Base-by-base conservation (phyloP, 2,113 vertebrate genomes). In the Trogon melanurus region DNA sequence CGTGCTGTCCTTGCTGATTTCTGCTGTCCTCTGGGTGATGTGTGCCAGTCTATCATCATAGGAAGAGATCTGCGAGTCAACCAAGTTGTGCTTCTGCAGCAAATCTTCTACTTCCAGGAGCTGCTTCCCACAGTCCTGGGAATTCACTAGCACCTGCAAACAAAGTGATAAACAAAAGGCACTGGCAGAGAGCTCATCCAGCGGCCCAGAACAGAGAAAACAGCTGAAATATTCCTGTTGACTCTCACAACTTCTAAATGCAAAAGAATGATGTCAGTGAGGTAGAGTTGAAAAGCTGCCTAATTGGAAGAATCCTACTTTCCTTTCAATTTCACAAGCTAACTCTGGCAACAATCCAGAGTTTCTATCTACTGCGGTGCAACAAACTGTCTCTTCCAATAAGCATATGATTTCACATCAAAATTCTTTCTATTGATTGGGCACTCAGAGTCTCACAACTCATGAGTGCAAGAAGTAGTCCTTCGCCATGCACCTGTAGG, bases 11-110 rank as follows among this genome's bases (percentile, higher is more conserved):
- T 96, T 97, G 64, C 93, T 96, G 89, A 97, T 90, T 93, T 95
- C 96, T 32, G 97, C 72, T 5, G 97, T 96, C 76, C 86, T 96
- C 71, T 89, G 94, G 67, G 95, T 97, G 76, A 99, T 98, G 25
- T 93, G 69, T 38, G 38, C 84, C 92, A 99, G 76, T 20, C 96
- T 98, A 66, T 98, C 98, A n/a, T 97, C 98, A 10, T 98, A 98
- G 51, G 98, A 97, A 4, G 96, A 98, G 94, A 99, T 98, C 92
- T 98, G 99, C 0, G 98, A 97, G 78, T 99, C 98, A 90, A 99
- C 64, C 54, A 99, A 97, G 62, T 98, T 97, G 36, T 99, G 99
- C 48, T 98, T 98, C 96, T 99, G 99, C 18, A 99, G 98, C 73
- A 99, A 97, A 85, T 98, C 98, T 47, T 97, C 98, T 32, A 97